Evolutionary conservation across 2,113 vertebrate genomes (phyloP), one percentile per base, ranked within the genome.

Genomic region (Laterallus jamaicensis): DNA sequence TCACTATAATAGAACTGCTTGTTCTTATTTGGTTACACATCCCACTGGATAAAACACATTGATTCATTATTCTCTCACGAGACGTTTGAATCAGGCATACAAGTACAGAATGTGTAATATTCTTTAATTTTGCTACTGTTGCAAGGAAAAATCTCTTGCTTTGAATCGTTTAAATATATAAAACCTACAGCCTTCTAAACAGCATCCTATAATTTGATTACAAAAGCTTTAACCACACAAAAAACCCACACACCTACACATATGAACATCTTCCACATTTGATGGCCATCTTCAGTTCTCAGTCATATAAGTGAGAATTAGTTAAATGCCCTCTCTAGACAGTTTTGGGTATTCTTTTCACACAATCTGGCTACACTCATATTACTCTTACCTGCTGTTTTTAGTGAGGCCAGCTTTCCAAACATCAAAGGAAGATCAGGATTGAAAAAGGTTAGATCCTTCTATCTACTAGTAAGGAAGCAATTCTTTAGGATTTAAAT

Each of bases 181-280:
- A 73, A 28, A 10, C 7, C 15, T 54, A 59, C 16, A 82, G 56
- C 13, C 29, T 59, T 70, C 64, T 70, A 54, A 86, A 55, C 8
- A 71, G 26, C 9, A n/a, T 70, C 29, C 18, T 54, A 9, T 16
- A 70, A 40, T 24, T 54, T 66, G 71, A 8, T 37, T 11, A 29
- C 31, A 68, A 82, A 49, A 77, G 4, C 6, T 67, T 68, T 62
- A 91, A 62, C 15, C 14, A 7, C 26, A 39, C 5, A 40, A 4
- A 66, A 8, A 74, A 40, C 50, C 6, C 26, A 55, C 20, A 35
- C 2, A 0, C 8, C 10, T 35, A n/a, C 0, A 0, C 8, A 14
- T 17, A 29, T 7, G 50, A 32, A 66, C 9, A 19, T 47, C 32
- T n/a, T 71, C 25, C 12, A 49, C 5, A 42, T 56, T 29, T 42